Conservation (phyloP, 37 sponge, comb jelly and placozoan genomes). For the Geodia barretti region DNA sequence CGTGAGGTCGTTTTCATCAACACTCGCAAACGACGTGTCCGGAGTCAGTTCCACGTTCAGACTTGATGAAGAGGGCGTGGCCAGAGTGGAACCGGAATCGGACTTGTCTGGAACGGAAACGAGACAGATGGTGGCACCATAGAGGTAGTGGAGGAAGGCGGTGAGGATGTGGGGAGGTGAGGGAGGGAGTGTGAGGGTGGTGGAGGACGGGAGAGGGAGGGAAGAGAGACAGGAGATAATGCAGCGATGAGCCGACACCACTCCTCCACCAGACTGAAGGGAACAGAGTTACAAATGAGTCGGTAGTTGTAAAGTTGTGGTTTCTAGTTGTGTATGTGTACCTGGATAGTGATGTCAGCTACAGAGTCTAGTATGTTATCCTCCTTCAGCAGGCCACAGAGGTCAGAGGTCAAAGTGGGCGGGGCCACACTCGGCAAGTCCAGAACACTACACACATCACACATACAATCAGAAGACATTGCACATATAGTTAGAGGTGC, state of each 20-base stretch:
- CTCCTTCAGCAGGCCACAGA: constrained; percentile 36
- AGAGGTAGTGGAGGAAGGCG: constrained; percentile 42
- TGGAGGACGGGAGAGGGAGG: background rate
- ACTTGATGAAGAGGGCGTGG: background rate
- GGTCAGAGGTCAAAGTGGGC: constrained; percentile 34
- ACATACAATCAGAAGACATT: no score
- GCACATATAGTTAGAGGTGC: no score
- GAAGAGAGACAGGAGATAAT: constrained; percentile 1
- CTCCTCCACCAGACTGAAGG: background rate
- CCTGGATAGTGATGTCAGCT: constrained; percentile 13
- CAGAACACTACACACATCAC: constrained; percentile 13
- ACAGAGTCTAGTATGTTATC: constrained; percentile 12
- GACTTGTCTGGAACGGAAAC: background rate
- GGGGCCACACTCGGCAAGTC: constrained; percentile 11
- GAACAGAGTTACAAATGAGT: no score
- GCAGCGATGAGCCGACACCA: background rate
- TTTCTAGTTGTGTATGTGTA: background rate
- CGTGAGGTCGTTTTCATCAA: constrained; percentile 54
- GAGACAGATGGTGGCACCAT: constrained; percentile 37
- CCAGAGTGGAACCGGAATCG: background rate
- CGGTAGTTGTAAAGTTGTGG: no score
- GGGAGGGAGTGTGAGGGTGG: background rate
- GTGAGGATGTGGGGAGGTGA: constrained; percentile 1
- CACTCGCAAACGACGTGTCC: constrained; percentile 33
- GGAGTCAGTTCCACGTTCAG: constrained; percentile 17